A percentile compares a stretch with the other conserved stretches of the same genome.
Evolutionary conservation across 2,113 vertebrate genomes (phyloP).

Genomic region (Lophotis ruficrista): DNA sequence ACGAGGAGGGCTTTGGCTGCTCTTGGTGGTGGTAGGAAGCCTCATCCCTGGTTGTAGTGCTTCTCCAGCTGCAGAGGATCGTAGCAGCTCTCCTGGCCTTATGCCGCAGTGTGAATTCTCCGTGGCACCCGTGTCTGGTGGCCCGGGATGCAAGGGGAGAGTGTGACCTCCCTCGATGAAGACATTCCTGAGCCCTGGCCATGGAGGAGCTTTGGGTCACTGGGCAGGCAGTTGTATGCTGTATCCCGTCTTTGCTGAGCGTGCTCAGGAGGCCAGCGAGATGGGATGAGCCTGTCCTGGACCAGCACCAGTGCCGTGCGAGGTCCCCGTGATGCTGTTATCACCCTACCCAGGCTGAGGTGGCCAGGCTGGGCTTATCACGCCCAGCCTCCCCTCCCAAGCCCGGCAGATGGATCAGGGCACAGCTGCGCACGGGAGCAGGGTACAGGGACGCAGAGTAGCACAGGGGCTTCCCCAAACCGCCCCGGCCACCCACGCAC

Average conservation of each 20-base stretch:
- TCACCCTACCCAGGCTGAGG: not conserved
- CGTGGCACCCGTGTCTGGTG: not conserved
- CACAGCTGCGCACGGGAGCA: not conserved
- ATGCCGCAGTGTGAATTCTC: not conserved
- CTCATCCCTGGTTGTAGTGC: not conserved
- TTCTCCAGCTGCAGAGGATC: not conserved
- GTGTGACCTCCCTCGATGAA: not conserved
- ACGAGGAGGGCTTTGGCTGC: not conserved
- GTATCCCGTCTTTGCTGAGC: not conserved
- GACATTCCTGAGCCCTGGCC: not conserved
- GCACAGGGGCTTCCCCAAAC: not conserved
- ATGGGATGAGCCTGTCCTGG: not conserved
- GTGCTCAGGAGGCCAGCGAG: not conserved
- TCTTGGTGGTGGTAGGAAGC: not conserved
- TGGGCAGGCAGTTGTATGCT: not conserved
- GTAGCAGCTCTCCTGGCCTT: not conserved
- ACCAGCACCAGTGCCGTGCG: fast-evolving
- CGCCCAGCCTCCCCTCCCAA: not conserved
- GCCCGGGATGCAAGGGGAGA: fast-evolving
- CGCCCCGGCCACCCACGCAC: fast-evolving
- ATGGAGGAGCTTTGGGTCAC: not conserved
- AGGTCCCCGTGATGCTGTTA: not conserved
- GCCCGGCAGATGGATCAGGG: not conserved
- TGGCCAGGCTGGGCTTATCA: not conserved
- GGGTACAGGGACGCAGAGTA: not conserved